Conservation (phyloP, 2,113 vertebrate species). For the Eolophus roseicapilla region DNA sequence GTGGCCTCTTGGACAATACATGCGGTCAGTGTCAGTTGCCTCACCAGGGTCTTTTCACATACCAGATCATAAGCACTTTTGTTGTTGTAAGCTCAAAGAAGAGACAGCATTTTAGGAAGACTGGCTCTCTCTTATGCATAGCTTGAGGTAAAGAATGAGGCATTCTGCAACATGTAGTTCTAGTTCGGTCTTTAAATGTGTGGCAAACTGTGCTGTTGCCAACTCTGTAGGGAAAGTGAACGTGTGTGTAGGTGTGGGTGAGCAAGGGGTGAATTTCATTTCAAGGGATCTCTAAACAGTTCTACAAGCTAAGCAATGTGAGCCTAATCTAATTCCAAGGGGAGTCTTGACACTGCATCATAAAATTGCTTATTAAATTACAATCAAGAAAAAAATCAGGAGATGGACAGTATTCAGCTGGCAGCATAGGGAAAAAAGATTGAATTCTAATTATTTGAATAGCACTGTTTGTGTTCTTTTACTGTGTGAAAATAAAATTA, state of each 20-base stretch:
- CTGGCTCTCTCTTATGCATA: background rate
- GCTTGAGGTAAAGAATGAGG: background rate
- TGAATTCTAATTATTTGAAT: slow-evolving; percentile 52
- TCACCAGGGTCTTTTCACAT: background rate
- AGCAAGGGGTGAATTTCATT: slow-evolving; percentile 22
- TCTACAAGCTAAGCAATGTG: slow-evolving; percentile 10
- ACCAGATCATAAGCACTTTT: background rate
- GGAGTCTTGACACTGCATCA: background rate
- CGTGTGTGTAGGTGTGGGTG: background rate
- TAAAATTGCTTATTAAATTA: slow-evolving; percentile 57
- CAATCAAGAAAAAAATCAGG: slow-evolving; percentile 48
- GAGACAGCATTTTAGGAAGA: background rate
- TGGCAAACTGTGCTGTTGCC: background rate
- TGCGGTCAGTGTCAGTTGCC: background rate
- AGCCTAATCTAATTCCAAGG: slow-evolving; percentile 32
- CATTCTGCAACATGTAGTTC: background rate
- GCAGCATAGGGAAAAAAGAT: slow-evolving; percentile 12
- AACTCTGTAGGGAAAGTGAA: background rate
- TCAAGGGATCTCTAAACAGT: slow-evolving; percentile 30
- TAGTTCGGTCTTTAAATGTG: background rate
- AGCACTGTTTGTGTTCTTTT: slow-evolving; percentile 25
- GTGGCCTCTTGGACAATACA: background rate
- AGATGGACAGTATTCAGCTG: slow-evolving; percentile 21
- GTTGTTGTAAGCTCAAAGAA: background rate
- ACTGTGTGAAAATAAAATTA: slow-evolving; percentile 59